Percentiles rank a stretch among this genome's conserved stretches.
These are phyloP conservation scores for Chironomus tepperi DNA, from an alignment of 1,140 invertebrate species.

Conservation along the genomic window DNA sequence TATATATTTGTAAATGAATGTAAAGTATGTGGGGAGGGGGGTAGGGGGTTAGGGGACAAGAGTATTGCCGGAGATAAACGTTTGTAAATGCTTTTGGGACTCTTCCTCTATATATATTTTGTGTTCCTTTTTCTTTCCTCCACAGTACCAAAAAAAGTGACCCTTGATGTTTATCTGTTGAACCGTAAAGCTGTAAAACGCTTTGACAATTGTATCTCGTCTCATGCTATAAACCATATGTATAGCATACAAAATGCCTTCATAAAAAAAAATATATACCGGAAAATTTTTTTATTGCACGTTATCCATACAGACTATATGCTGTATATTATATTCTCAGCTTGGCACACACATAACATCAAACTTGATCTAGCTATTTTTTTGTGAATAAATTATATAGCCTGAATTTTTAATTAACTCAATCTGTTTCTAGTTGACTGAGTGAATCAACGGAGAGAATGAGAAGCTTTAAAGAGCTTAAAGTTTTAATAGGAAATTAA, in stretches of 20 bases:
- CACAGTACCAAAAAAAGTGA: background rate
- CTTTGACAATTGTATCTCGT: constrained; percentile 4
- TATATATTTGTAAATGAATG: too few relatives aligned
- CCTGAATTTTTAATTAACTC: constrained; percentile 14
- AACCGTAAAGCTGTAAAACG: constrained; percentile 1
- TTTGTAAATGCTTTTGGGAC: background rate
- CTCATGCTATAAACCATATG: background rate
- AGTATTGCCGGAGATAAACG: background rate
- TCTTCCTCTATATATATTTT: background rate
- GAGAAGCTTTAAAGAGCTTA: background rate
- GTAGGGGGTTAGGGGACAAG: background rate
- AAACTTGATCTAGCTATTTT: constrained; percentile 5
- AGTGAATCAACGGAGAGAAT: background rate
- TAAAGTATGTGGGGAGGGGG: too few relatives aligned
- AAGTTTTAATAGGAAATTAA: constrained; percentile 15
- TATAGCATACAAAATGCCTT: background rate
- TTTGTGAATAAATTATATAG: constrained; percentile 1
- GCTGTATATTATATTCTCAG: too few relatives aligned
- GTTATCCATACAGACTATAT: too few relatives aligned
- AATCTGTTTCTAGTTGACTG: background rate
- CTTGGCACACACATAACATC: too few relatives aligned
- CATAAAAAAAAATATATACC: background rate
- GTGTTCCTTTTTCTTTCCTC: background rate
- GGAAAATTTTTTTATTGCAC: constrained; percentile 1
- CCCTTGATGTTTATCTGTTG: constrained; percentile 7